Evolutionary conservation across 2,113 vertebrate species (phyloP).

Genomic region (Elgaria multicarinata): DNA sequence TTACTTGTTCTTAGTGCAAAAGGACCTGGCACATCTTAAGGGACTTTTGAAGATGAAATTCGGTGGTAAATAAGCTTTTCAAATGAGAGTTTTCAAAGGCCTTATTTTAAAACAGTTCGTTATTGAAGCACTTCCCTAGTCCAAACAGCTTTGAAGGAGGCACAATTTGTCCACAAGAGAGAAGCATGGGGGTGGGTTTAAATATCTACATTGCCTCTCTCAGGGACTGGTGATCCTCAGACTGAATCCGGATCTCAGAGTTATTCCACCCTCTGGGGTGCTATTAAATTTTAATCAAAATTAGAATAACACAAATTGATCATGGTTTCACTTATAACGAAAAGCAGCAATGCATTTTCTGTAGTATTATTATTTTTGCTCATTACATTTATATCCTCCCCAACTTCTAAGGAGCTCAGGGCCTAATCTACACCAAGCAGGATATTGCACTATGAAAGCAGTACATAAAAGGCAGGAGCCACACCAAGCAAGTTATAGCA

Average conservation of each 20-base stretch:
- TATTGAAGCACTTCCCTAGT: not conserved
- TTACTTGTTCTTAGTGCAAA: not conserved
- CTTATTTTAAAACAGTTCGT: conserved; percentile 3
- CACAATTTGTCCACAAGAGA: not conserved
- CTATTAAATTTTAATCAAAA: not conserved
- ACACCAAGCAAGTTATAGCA: too few relatives aligned
- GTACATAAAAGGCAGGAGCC: too few relatives aligned
- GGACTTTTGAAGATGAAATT: not conserved
- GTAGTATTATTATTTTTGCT: too few relatives aligned
- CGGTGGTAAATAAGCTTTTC: not conserved
- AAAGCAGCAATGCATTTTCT: too few relatives aligned
- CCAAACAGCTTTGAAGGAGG: not conserved
- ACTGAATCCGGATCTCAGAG: not conserved
- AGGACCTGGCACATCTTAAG: not conserved
- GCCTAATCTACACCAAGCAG: too few relatives aligned
- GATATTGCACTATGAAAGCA: too few relatives aligned
- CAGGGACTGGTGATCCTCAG: not conserved
- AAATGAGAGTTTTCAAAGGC: not conserved
- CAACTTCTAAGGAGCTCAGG: too few relatives aligned
- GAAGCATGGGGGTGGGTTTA: not conserved
- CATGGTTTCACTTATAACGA: too few relatives aligned
- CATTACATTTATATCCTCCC: too few relatives aligned
- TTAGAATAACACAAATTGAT: not conserved
- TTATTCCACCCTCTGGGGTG: not conserved
- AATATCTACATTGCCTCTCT: not conserved